Base-by-base conservation (phyloP, 2,797 vertebrate genomes). In the Premnoplex brunnescens region DNA sequence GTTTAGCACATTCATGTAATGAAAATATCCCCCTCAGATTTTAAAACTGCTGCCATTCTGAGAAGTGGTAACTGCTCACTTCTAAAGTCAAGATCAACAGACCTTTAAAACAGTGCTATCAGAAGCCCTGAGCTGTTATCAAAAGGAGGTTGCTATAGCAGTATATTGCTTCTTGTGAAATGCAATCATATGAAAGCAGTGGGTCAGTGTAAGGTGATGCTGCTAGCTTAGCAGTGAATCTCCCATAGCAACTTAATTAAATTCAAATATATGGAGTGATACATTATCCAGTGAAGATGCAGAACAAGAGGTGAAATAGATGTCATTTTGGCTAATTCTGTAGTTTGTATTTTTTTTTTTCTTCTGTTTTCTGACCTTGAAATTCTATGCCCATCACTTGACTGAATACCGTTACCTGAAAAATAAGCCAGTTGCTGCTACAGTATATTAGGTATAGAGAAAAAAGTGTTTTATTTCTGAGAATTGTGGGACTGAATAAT, bases 231-330 rank as follows among this genome's bases (percentile, higher is more conserved):
- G 79, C 43, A 80, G 72, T 93, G 69, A 76, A 74, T 95, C 67
- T 96, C 60, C 60, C 44, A 23, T 58, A 92, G 86, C 91, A 97
- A 79, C 91, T 93, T 95, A 94, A 95, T 97, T 95, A 96, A 95
- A 83, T 89, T 91, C 32, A 49, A 28, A 49, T 81, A 59, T 43
- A 87, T 56, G 72, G 72, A 85, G 19, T 74, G 55, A 90, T 91
- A 68, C 3, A 12, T 77, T 95, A 85, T 95, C 79, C 20, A 17
- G 2, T 62, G 24, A 78, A 39, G 19, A 84, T 95, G 19, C 46
- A 93, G 71, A 83, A 59, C 32, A 91, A 91, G 60, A 66, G 48
- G 46, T 72, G 32, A 91, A 91, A 77, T 72, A 71, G 36, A 9
- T 62, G 39, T 37, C 77, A 26, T 74, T 81, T 89, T 82, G 34